Conservation (phyloP, 1,140 invertebrate species). For the Ostrea edulis region DNA sequence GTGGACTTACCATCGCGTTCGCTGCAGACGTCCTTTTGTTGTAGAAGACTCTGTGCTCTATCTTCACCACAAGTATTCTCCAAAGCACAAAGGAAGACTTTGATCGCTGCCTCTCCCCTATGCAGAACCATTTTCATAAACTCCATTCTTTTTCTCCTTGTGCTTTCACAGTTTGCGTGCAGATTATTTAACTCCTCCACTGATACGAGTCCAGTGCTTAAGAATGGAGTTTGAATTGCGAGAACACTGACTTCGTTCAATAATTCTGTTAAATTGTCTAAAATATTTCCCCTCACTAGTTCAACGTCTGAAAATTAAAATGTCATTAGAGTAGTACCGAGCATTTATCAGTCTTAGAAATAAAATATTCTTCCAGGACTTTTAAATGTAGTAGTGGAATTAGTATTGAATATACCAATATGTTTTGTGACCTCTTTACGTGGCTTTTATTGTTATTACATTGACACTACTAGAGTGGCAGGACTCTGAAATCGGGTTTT, state of each 20-base stretch:
- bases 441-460: no score
- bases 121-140: not conserved
- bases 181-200: not conserved
- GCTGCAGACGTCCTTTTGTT: not conserved
- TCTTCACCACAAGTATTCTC: not conserved
- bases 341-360: no score
- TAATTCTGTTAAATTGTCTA: not conserved
- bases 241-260: not conserved
- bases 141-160: not conserved
- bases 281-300: not conserved
- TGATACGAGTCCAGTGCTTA: not conserved
- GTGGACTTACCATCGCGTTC: not conserved
- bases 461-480: no score
- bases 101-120: not conserved
- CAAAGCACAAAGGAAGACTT: not conserved
- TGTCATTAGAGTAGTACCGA: no score
- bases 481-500: no score
- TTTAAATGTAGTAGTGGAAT: no score
- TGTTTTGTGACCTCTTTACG: no score
- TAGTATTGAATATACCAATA: no score
- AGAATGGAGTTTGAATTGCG: not conserved
- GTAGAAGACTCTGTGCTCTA: not conserved
- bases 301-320: conserved; percentile 8
- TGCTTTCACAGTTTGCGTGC: not conserved
- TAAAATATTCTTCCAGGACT: no score